Conservation (phyloP, 2,113 vertebrate species). For the Elephantulus edwardii region DNA sequence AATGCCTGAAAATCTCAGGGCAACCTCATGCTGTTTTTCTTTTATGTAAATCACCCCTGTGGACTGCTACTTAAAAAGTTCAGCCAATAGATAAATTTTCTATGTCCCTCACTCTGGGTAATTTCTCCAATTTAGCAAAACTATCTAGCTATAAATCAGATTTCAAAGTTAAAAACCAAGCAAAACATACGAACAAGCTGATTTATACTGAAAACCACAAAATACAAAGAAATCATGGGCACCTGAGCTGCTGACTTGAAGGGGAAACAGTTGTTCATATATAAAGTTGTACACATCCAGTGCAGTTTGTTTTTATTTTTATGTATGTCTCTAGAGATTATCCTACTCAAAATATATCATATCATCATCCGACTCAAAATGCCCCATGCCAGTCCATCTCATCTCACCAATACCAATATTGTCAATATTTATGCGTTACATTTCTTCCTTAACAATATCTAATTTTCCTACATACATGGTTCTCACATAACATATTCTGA, state of each 20-base stretch:
- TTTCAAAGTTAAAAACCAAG: constrained; percentile 70
- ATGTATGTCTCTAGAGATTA: no score
- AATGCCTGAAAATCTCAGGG: constrained; percentile 68
- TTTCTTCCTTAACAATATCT: no score
- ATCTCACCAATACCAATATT: no score
- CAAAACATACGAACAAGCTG: constrained; percentile 54
- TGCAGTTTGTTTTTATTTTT: no score
- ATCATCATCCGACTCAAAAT: no score
- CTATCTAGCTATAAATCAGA: constrained; percentile 48
- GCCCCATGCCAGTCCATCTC: no score
- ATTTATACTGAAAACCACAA: constrained; percentile 56
- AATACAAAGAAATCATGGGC: constrained; percentile 12
- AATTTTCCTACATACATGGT: no score
- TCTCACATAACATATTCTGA: no score
- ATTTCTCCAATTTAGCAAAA: constrained; percentile 66
- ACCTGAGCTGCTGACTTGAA: neutral
- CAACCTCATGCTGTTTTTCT: constrained; percentile 67
- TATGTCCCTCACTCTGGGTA: constrained; percentile 39
- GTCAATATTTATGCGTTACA: no score
- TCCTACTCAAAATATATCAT: no score
- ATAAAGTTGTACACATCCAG: neutral
- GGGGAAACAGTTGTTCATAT: neutral
- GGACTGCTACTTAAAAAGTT: constrained; percentile 69
- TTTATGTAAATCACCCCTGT: constrained; percentile 72
- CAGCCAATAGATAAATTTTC: constrained; percentile 64